Percentiles rank a stretch among this genome's conserved stretches.
Conservation (phyloP, 2,113 vertebrate genomes). For the Sinocyclocheilus grahami region DNA sequence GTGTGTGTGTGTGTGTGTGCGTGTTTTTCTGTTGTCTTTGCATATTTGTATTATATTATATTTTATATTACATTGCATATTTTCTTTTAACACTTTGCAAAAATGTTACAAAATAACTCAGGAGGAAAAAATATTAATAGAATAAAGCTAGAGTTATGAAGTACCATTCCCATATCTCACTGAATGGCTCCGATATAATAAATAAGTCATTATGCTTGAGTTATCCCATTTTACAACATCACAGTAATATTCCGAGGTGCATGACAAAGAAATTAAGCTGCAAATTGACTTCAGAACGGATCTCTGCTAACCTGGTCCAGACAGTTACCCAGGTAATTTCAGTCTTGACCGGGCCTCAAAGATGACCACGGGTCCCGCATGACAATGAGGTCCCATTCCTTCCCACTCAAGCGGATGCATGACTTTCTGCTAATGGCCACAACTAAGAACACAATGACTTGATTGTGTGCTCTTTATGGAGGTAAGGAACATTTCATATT, state of each 20-base stretch:
- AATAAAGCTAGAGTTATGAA: conserved; percentile 26
- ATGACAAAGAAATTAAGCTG: conserved; percentile 45
- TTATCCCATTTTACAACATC: conserved; percentile 42
- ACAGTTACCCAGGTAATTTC: conserved; percentile 45
- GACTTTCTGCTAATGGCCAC: conserved; percentile 44
- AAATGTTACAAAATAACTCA: not conserved
- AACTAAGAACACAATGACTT: conserved; percentile 51
- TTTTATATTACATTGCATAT: no score
- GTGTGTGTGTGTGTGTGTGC: no score
- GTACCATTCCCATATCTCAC: conserved; percentile 11
- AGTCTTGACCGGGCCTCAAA: conserved; percentile 42
- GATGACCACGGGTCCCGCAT: conserved; percentile 41
- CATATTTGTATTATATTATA: no score
- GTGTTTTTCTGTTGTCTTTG: no score
- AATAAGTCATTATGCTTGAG: conserved; percentile 33
- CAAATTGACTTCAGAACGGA: conserved; percentile 46
- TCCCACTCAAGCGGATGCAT: conserved; percentile 16
- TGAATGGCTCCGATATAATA: not conserved
- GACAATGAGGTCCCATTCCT: conserved; percentile 44
- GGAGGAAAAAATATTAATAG: not conserved
- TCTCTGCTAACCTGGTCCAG: conserved; percentile 39
- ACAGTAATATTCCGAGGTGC: conserved; percentile 34
- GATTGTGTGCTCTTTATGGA: conserved; percentile 50
- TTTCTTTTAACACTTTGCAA: not conserved
- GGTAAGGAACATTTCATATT: conserved; percentile 48